Conservation (phyloP, 35 echinoderm and acorn worm genomes). For the Apostichopus parvimensis region DNA sequence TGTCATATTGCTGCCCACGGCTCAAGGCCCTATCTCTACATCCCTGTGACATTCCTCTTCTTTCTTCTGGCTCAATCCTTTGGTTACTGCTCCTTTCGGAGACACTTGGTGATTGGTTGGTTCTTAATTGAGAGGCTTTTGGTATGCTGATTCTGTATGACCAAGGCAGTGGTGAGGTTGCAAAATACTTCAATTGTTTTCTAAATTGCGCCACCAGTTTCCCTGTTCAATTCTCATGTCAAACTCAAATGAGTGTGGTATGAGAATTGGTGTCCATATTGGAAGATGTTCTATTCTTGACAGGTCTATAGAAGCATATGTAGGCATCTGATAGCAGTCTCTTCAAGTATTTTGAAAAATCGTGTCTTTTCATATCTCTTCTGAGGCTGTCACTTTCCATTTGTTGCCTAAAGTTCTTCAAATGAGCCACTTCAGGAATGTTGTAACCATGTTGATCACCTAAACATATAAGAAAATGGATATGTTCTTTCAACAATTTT, state of each 20-base stretch:
- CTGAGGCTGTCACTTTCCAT: not conserved
- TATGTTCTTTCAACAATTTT: too few relatives aligned
- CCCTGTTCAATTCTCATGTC: not conserved
- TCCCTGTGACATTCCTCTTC: too few relatives aligned
- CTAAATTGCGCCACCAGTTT: not conserved
- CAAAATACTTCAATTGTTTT: not conserved
- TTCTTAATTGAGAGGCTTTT: not conserved
- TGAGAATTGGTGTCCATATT: not conserved
- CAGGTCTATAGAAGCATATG: not conserved
- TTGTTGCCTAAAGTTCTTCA: not conserved
- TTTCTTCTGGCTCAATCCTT: too few relatives aligned
- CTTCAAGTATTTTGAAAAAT: not conserved
- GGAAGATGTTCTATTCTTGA: not conserved
- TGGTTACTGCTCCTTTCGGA: not conserved
- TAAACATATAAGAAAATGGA: not conserved
- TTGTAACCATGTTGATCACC: constrained; percentile 18
- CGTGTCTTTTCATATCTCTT: not conserved
- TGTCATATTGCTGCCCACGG: not conserved
- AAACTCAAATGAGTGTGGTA: not conserved
- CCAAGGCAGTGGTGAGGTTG: not conserved
- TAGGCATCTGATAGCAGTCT: not conserved
- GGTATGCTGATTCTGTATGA: not conserved
- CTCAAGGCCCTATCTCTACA: not conserved
- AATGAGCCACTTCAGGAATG: constrained; percentile 17
- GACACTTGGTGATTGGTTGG: not conserved